Evolutionary conservation across 2,113 vertebrate species (phyloP).

Genomic region (Gadus chalcogrammus): DNA sequence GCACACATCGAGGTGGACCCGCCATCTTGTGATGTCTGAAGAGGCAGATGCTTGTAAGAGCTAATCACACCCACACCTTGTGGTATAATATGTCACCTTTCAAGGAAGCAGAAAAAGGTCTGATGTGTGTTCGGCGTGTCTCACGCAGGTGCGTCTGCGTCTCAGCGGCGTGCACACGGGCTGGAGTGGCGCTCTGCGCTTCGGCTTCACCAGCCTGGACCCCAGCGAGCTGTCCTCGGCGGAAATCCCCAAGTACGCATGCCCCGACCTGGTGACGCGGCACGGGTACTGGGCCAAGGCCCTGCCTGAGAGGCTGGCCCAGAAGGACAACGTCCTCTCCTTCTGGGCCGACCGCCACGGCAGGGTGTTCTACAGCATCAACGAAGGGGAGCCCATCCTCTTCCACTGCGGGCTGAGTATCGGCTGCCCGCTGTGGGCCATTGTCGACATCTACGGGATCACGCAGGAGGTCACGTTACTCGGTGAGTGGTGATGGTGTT

Average conservation of each 20-base stretch:
- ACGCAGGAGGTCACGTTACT: conserved; percentile 95
- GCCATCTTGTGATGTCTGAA: too few relatives aligned
- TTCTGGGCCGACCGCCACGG: conserved; percentile 97
- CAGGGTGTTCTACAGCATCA: conserved; percentile 95
- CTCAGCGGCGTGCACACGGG: conserved; percentile 89
- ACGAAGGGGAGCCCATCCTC: conserved; percentile 90
- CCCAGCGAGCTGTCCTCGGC: conserved; percentile 84
- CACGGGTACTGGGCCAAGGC: conserved; percentile 98
- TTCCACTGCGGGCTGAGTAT: conserved; percentile 97
- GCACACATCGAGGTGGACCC: too few relatives aligned
- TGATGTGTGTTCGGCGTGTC: neutral
- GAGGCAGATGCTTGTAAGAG: too few relatives aligned
- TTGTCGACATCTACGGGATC: conserved; percentile 97
- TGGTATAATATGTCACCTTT: neutral
- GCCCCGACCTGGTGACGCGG: conserved; percentile 92
- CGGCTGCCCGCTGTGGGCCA: conserved; percentile 93
- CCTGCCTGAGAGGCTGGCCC: conserved; percentile 89
- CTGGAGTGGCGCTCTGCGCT: conserved; percentile 96
- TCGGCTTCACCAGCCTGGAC: conserved; percentile 94
- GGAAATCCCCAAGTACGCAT: conserved; percentile 97
- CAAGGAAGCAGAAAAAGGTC: too few relatives aligned
- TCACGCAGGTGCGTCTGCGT: conserved; percentile 80
- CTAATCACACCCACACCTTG: too few relatives aligned
- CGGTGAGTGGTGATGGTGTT: conserved; percentile 70
- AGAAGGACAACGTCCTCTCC: conserved; percentile 89